Conservation (phyloP, 2,888 invertebrate genomes). For the Caenorhabditis plicata region DNA sequence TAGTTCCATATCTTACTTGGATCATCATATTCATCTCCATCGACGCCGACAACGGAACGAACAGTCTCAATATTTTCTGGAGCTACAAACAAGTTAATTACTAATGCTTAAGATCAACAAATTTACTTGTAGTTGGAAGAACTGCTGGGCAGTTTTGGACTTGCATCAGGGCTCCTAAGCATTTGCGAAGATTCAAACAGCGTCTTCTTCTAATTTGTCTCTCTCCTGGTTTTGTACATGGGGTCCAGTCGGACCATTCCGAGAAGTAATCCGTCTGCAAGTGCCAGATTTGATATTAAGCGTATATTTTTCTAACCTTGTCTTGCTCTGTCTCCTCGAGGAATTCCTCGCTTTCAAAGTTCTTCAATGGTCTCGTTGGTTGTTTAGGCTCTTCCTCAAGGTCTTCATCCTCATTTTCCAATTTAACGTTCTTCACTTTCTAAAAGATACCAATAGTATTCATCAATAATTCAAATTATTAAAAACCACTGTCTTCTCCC, state of each 20-base stretch:
- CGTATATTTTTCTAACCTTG: not conserved
- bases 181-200: constrained; percentile 58
- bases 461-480: too few species aligned
- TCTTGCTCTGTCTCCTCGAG: constrained; percentile 4
- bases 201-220: constrained; percentile 61
- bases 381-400: not conserved
- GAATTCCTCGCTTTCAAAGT: constrained; percentile 5
- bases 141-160: constrained; percentile 46
- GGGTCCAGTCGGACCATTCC: constrained; percentile 63
- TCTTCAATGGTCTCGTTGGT: not conserved
- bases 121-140: constrained; percentile 20
- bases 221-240: constrained; percentile 59
- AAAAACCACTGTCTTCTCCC: constrained; percentile 13
- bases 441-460: too few species aligned
- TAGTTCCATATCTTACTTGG: constrained; percentile 26
- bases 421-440: constrained; percentile 3
- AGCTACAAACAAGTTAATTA: constrained; percentile 5
- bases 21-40: constrained; percentile 31
- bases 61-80: constrained; percentile 17
- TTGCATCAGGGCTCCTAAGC: constrained; percentile 59
- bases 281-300: not conserved
- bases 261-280: constrained; percentile 53
- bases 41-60: constrained; percentile 16
- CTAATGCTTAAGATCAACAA: not conserved
- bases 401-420: not conserved